Base-by-base conservation (phyloP, 2,888 invertebrate species). In the Antitype chi region DNA sequence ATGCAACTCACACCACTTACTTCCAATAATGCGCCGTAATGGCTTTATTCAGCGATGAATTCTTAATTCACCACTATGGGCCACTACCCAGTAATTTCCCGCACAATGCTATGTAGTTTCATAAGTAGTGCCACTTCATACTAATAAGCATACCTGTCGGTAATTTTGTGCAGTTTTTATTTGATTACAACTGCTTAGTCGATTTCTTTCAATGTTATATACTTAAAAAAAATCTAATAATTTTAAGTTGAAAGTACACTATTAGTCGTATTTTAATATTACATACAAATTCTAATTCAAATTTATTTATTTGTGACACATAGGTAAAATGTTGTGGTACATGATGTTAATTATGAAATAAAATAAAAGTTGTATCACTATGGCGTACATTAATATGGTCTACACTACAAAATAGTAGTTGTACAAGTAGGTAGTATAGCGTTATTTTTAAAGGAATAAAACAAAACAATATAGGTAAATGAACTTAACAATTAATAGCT, bases 31-130 rank as follows among this genome's bases (percentile, higher is more conserved):
- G 57, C 64, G 25, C 20, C n/a, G 23, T 83, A 81, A 84, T 84
- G 59, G 49, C 77, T 83, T 78, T 69, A 84, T 84, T 72, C n/a
- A 32, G 70, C 55, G 47, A 70, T 83, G 67, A 76, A 76, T 83
- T 68, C 47, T 70, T 70, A 63, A 82, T 67, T 53, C 32, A 17
- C 13, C 28, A 28, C 38, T 38, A 38, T 6, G 38, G 38, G 38
- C 38, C 38, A 38, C 20, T 53, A 47, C 60, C 17, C 25, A 32
- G 69, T 59, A 74, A 83, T 77, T 83, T 83, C 5, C 60, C 17
- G n/a, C 69, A 73, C 68, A 64, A 69, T 20, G 13, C 63, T 43
- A 8, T 32, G 49, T 38, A 59, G 8, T 63, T 76, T 57, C 63
- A 60, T 68, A 74, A 64, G 28, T 72, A 55, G 17, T 38, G n/a